phyloP scores from a whole-genome alignment of 2,888 invertebrate species.

The Pediacus dermestoides region DNA sequence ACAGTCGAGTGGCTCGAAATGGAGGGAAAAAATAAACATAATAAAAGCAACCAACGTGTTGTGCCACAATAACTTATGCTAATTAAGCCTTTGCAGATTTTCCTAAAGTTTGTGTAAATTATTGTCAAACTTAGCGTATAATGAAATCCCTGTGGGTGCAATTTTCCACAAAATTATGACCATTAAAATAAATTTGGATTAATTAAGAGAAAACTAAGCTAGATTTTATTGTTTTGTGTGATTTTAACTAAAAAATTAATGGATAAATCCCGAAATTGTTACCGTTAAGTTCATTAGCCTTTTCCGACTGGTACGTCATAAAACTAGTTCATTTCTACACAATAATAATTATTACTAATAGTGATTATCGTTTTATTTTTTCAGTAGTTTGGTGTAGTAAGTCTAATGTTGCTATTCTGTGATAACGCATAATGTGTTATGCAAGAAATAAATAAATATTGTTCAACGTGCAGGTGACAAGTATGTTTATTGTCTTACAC shows the following conservation, averaged over 20 bases:
- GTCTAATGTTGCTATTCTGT: too few relatives aligned
- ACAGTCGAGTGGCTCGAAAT: too few relatives aligned
- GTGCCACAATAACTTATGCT: too few relatives aligned
- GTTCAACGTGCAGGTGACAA: background rate
- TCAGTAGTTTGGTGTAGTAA: too few relatives aligned
- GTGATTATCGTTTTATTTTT: too few relatives aligned
- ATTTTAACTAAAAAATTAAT: background rate
- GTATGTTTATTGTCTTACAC: background rate
- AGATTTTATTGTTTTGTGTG: background rate
- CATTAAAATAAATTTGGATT: conserved; percentile 1
- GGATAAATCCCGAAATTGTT: conserved; percentile 1
- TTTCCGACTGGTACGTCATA: background rate
- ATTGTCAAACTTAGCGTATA: background rate
- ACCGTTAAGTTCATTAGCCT: conserved; percentile 2
- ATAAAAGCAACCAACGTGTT: too few relatives aligned
- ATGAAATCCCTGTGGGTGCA: background rate
- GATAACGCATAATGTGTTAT: background rate
- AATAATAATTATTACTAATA: too few relatives aligned
- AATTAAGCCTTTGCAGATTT: background rate
- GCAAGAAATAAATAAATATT: background rate
- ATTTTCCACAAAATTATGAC: conserved; percentile 1
- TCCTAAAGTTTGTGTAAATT: background rate
- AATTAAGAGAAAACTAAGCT: too few relatives aligned
- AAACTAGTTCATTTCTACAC: too few relatives aligned
- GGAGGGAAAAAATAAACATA: too few relatives aligned